phyloP scores from a whole-genome alignment of 2,797 vertebrate genomes.

The Propithecus perrieri region DNA sequence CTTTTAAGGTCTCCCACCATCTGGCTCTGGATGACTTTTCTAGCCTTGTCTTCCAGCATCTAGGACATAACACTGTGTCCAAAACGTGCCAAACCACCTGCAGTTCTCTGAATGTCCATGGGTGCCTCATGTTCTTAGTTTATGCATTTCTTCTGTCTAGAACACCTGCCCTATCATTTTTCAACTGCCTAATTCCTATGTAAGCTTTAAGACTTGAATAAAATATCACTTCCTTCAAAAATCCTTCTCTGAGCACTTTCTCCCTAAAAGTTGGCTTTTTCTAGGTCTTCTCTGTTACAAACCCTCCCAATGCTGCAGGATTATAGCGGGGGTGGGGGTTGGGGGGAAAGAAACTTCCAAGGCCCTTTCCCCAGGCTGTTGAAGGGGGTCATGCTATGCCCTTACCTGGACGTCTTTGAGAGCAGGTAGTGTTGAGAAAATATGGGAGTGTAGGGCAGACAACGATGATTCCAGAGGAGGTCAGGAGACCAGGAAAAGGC shows the following conservation, averaged over 20 bases:
- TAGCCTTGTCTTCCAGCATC: background rate
- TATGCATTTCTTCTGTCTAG: background rate
- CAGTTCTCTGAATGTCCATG: background rate
- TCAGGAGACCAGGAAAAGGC: background rate
- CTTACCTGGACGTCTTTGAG: background rate
- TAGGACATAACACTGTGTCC: background rate
- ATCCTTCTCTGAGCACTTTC: background rate
- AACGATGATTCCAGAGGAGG: background rate
- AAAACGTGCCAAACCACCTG: background rate
- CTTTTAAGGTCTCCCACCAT: background rate
- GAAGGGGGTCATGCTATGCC: background rate
- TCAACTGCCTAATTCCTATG: background rate
- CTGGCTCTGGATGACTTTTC: background rate
- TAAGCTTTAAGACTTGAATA: background rate
- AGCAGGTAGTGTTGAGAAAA: background rate
- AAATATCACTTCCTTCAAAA: constrained; percentile 11
- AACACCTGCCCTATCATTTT: background rate
- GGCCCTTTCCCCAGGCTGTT: background rate
- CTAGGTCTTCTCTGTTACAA: background rate
- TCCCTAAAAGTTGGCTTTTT: background rate
- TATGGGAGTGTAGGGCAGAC: background rate
- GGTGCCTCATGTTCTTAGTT: background rate
- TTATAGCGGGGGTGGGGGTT: rapidly evolving
- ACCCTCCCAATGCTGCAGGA: background rate
- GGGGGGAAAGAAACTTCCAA: background rate